A percentile compares a stretch with the other conserved stretches of the same genome.
These are phyloP conservation scores for Apostichopus leukothele DNA, from an alignment of 53 echinoderm and acorn worm genomes.

Conservation along the genomic window DNA sequence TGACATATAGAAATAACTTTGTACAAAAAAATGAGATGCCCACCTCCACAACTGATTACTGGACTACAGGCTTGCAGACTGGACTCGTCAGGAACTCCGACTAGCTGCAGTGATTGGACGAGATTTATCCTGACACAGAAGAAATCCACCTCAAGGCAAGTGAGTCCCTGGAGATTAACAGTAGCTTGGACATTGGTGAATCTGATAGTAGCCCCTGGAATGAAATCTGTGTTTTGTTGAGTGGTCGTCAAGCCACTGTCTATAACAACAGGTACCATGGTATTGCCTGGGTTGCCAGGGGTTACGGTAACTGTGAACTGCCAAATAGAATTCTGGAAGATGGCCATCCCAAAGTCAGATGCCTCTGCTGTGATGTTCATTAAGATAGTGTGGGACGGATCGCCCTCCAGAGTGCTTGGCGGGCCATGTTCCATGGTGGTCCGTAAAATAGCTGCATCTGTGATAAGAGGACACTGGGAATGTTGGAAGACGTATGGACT, in stretches of 20 bases:
- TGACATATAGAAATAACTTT: too few relatives aligned
- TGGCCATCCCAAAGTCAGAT: not conserved
- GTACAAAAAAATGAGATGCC: not conserved
- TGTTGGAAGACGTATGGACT: not conserved
- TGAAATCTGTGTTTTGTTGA: constrained; percentile 10
- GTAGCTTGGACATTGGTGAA: constrained; percentile 60
- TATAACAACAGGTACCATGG: not conserved
- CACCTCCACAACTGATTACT: constrained; percentile 40
- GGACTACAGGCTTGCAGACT: constrained; percentile 38
- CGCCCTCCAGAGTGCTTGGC: constrained; percentile 28
- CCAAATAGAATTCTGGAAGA: constrained; percentile 6
- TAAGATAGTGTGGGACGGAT: constrained; percentile 42
- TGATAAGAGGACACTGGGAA: not conserved
- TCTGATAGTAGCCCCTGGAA: constrained; percentile 30
- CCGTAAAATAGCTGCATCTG: constrained; percentile 6
- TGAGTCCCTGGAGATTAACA: constrained; percentile 55
- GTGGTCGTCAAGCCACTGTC: not conserved
- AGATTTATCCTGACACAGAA: constrained; percentile 64
- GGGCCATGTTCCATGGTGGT: constrained; percentile 36
- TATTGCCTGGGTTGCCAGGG: constrained; percentile 5
- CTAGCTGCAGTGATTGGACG: constrained; percentile 10
- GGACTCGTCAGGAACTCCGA: constrained; percentile 43
- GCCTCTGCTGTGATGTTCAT: constrained; percentile 36
- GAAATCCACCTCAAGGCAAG: constrained; percentile 58
- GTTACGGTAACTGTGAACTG: not conserved